Conservation (phyloP, 2,797 vertebrate genomes). For the Scyliorhinus canicula region DNA sequence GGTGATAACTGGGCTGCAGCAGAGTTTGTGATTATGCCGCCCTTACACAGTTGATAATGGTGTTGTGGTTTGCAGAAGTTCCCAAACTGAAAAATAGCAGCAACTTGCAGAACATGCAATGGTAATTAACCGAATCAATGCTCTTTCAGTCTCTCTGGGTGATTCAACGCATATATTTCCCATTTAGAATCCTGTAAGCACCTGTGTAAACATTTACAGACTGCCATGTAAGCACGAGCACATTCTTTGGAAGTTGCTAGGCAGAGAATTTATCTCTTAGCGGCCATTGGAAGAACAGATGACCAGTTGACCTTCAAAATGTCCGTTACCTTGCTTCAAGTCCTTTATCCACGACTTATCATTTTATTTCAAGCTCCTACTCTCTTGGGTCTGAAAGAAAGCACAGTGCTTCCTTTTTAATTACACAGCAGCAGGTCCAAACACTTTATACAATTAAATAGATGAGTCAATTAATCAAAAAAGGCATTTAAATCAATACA, state of each 20-base stretch:
- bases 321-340: slow-evolving; percentile 22
- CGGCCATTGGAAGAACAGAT: not conserved
- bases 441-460: slow-evolving; percentile 24
- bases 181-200: slow-evolving; percentile 17
- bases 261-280: not conserved
- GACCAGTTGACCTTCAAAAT: slow-evolving; percentile 1
- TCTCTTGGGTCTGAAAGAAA: slow-evolving; percentile 15
- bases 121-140: slow-evolving; percentile 12
- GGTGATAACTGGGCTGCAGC: too few species aligned
- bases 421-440: slow-evolving; percentile 19
- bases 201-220: slow-evolving; percentile 4
- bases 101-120: not conserved
- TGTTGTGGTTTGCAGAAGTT: not conserved
- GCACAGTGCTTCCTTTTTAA: slow-evolving; percentile 14
- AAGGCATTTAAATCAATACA: not conserved
- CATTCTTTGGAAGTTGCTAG: not conserved
- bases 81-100: not conserved
- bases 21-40: not conserved
- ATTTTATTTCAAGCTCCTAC: slow-evolving; percentile 21
- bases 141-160: not conserved
- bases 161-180: slow-evolving; percentile 13
- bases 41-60: not conserved
- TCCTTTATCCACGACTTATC: not conserved
- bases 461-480: slow-evolving; percentile 33
- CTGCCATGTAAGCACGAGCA: not conserved